Evolutionary conservation across 2,113 vertebrate species (phyloP), one percentile per base, ranked within the genome.

Genomic region (Sialia sialis): DNA sequence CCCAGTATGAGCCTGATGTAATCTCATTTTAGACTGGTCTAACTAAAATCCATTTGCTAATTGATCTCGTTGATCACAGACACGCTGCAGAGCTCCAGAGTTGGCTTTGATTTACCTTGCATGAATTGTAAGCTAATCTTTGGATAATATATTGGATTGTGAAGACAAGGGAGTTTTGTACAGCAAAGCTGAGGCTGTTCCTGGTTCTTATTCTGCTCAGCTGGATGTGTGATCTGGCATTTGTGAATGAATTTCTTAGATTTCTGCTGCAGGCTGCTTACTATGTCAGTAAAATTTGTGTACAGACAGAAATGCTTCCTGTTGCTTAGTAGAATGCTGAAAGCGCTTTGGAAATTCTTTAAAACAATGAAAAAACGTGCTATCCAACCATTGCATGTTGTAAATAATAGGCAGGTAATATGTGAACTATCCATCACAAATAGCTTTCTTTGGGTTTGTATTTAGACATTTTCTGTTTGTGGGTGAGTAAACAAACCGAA

Each of bases 1-100:
- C 88, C 88, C 62, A 43, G 43, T 34, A 25, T 68, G 66, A 84
- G 44, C 54, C 81, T 75, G 2, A 34, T 29, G 32, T 90, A 62
- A 89, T 84, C 69, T 91, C 69, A 20, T 67, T 94, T 95, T 84
- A 87, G 84, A 58, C 66, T 70, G 27, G n/a, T 87, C 69, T 87
- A 70, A 87, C 55, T 51, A 51, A 82, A 85, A 87, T 60, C 58
- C 58, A 7, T 82, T 72, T 88, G 41, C 43, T 90, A 20, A 85
- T n/a, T 84, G 81, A 93, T 92, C 67, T 84, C 7, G 44, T 83
- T 74, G 89, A 89, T 89, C 60, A 54, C 80, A 78, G 73, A 5
- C 19, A n/a, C 0, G 2, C 77, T 62, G 68, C 38, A 63, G 89
- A 51, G 4, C 8, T 41, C 21, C 38, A 26, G 25, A 58, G 77